Evolutionary conservation across 2,113 vertebrate species (phyloP).

Genomic region (Ochotona curzoniae): DNA sequence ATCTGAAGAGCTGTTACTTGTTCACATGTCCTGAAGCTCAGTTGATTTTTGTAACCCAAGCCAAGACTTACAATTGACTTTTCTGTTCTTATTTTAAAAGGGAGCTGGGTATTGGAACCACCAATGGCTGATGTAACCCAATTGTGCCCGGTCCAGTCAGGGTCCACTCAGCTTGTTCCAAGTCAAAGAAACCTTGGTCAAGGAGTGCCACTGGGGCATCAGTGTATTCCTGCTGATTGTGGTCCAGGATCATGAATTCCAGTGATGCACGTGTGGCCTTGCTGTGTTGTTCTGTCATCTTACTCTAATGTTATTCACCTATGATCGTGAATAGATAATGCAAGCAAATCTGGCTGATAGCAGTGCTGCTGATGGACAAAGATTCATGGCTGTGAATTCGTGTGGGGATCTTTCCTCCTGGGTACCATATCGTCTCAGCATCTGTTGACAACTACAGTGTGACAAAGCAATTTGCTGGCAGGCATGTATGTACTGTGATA

Average conservation of each 20-base stretch:
- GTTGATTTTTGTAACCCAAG: neutral
- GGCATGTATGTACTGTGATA: neutral
- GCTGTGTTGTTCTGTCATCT: neutral
- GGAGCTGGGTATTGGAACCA: neutral
- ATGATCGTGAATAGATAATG: neutral
- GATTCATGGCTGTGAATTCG: accelerated
- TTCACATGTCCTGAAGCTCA: neutral
- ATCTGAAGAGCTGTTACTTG: neutral
- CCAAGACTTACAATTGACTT: neutral
- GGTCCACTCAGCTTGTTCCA: neutral
- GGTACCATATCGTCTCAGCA: neutral
- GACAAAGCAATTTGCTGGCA: neutral
- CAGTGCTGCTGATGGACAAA: neutral
- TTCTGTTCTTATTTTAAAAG: neutral
- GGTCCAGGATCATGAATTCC: neutral
- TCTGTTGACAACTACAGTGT: neutral
- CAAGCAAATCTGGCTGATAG: neutral
- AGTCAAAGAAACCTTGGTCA: neutral
- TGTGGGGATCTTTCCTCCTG: neutral
- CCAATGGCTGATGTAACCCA: neutral
- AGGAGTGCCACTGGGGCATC: neutral
- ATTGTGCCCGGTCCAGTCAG: neutral
- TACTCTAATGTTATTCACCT: neutral
- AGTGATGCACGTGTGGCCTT: neutral
- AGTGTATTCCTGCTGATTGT: neutral